Evolutionary conservation across 2,888 invertebrate species (phyloP).

Genomic region (Digitonthophagus gazella): DNA sequence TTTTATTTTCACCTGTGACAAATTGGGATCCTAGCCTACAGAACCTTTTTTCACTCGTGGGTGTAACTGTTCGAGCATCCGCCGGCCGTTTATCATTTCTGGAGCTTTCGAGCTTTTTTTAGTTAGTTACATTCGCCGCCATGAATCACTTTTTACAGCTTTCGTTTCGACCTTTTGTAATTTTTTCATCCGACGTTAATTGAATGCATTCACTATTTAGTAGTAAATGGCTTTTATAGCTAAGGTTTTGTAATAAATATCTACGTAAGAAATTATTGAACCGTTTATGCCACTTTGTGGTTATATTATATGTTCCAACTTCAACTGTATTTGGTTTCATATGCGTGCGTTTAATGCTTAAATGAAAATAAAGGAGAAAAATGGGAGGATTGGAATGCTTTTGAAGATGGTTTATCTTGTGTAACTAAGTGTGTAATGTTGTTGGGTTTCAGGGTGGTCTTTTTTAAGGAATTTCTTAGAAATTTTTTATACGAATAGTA

Average conservation of each 20-base stretch:
- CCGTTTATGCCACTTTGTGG: neutral
- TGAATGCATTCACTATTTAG: neutral
- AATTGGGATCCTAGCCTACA: conserved; percentile 3
- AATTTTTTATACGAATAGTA: too few relatives aligned
- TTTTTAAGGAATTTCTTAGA: too few relatives aligned
- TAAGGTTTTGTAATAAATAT: neutral
- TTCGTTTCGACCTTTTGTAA: neutral
- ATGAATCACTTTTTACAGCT: neutral
- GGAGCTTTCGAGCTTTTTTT: too few relatives aligned
- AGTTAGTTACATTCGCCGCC: neutral
- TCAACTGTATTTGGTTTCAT: neutral
- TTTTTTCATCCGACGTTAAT: neutral
- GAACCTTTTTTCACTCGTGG: neutral
- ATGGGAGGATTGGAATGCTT: too few relatives aligned
- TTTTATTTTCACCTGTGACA: conserved; percentile 8
- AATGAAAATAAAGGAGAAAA: too few relatives aligned
- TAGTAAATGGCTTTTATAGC: too few relatives aligned
- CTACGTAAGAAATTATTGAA: neutral
- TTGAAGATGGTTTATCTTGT: too few relatives aligned
- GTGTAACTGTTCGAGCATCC: conserved; percentile 2
- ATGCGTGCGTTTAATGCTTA: neutral
- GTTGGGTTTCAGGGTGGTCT: too few relatives aligned
- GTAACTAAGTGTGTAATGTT: too few relatives aligned
- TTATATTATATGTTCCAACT: neutral
- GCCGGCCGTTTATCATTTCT: neutral